Base-by-base conservation (phyloP, 1,140 invertebrate genomes). In the Diachasmimorpha longicaudata region DNA sequence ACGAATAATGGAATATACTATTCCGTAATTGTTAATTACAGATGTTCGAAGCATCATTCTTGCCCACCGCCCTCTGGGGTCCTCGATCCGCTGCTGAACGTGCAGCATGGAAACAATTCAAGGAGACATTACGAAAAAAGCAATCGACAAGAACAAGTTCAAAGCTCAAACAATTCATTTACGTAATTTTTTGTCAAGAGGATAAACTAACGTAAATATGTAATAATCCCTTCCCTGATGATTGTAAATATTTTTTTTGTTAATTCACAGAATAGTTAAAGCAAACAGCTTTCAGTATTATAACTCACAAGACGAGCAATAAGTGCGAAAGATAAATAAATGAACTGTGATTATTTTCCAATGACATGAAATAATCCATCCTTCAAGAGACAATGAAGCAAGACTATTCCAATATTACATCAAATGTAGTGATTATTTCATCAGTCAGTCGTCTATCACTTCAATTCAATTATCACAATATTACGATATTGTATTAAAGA, bases 21-120 rank as follows among this genome's bases (percentile, higher is more conserved):
- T 46, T 46, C 10, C 2, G 11, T 46, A 46, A 46, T 46, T 46
- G n/a, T n/a, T 10, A 52, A 13, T 52, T 25, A n/a, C 77, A 91
- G 85, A 92, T 91, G 86, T 77, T 93, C 0, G 44, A 78, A 4
- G 85, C 82, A 2, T 85, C 87, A 0, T 91, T 89, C 42, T 84
- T 68, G 23, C 90, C 89, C 4, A 89, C 89, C 0, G 78, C 85
- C 9, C 81, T 90, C 9, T 93, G 92, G 92, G 91, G 92, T 11
- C 92, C 92, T 5, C 83, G 81, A 37, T 82, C 84, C 78, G 77
- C 85, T 25, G 75, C 81, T 14, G 77, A 85, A 44, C 81, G 84
- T 25, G 72, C 81, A 11, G 85, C 85, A 21, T 91, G 90, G 90
- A 78, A 82, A 21, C 80, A 84, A 75, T 90, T 88, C 39, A 90